These are phyloP conservation scores for Phaethornis superciliosus DNA, from an alignment of 2,113 vertebrate genomes.

Conservation along the genomic window DNA sequence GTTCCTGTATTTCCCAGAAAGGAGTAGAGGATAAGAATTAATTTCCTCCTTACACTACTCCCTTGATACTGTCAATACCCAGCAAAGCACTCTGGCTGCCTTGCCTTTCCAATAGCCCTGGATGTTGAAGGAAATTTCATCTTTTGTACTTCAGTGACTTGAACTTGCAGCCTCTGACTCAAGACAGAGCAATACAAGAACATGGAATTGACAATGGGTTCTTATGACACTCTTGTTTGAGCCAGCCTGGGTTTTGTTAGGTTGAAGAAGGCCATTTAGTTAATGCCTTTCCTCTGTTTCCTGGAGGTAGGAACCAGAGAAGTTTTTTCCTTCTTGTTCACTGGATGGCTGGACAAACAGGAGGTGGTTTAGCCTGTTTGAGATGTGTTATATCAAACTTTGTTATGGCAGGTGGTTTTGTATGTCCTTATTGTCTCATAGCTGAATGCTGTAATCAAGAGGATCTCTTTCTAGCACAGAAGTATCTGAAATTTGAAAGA, in stretches of 20 bases:
- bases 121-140: background rate
- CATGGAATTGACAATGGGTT: background rate
- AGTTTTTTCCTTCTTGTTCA: background rate
- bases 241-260: background rate
- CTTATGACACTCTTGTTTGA: background rate
- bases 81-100: background rate
- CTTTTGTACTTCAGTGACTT: background rate
- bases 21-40: background rate
- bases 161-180: background rate
- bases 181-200: background rate
- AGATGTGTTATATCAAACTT: accelerated
- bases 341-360: background rate
- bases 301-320: background rate
- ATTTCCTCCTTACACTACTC: background rate
- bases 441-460: background rate
- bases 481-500: background rate
- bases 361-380: background rate
- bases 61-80: background rate
- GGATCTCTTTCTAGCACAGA: background rate
- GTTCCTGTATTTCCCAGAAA: background rate
- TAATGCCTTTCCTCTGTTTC: background rate
- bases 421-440: background rate
- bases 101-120: background rate
- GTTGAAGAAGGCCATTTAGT: background rate
- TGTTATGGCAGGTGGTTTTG: background rate